Percentiles rank a stretch among this genome's conserved stretches.
phyloP scores from a whole-genome alignment of 2,888 invertebrate genomes.

The Parnassius smintheus region DNA sequence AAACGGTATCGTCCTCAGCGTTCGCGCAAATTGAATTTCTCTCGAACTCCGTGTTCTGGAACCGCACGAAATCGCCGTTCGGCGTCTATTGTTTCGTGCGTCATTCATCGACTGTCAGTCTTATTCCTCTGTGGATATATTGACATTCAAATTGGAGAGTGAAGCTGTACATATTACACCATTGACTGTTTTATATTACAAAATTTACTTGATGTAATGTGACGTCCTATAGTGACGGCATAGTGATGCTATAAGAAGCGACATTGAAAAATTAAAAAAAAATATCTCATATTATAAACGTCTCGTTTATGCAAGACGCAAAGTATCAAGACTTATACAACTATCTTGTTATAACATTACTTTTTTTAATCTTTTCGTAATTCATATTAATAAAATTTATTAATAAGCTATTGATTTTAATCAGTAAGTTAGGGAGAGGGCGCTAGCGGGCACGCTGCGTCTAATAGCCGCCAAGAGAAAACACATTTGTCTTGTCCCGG shows the following conservation, averaged over 20 bases:
- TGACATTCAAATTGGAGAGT: not conserved
- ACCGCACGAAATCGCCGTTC: conserved; percentile 31
- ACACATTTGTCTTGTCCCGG: conserved; percentile 80
- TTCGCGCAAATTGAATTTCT: conserved; percentile 77
- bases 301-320: too few relatives aligned
- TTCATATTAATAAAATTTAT: conserved; percentile 32
- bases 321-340: not conserved
- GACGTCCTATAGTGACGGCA: too few relatives aligned
- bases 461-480: conserved; percentile 75
- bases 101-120: conserved; percentile 5
- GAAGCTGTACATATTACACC: too few relatives aligned
- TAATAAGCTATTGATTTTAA: conserved; percentile 52
- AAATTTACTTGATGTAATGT: too few relatives aligned
- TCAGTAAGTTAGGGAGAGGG: conserved; percentile 40
- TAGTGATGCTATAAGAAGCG: too few relatives aligned
- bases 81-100: conserved; percentile 3
- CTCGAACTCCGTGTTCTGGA: conserved; percentile 47
- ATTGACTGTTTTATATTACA: too few relatives aligned
- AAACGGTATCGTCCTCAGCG: conserved; percentile 73
- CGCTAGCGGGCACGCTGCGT: conserved; percentile 46
- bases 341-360: not conserved
- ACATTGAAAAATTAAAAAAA: too few relatives aligned
- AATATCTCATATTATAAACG: too few relatives aligned
- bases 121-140: not conserved
- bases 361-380: not conserved